Percentiles rank a stretch among this genome's conserved stretches.
Evolutionary conservation across 2,113 vertebrate genomes (phyloP).

Genomic region (Bos indicus): DNA sequence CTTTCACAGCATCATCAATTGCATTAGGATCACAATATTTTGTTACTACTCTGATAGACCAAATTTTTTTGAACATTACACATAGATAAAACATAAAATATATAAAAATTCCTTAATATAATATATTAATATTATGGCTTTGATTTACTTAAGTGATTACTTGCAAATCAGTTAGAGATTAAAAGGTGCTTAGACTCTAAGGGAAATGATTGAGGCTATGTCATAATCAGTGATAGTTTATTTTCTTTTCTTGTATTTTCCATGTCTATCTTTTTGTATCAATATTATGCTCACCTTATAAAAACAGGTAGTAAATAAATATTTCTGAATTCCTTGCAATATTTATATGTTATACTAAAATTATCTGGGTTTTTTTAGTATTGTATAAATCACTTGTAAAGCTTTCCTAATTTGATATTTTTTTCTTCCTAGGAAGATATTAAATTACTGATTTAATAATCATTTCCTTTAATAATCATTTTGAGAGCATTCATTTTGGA

Average conservation of each 20-base stretch:
- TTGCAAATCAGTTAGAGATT: not conserved
- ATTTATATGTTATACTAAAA: not conserved
- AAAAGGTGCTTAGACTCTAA: not conserved
- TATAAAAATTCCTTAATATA: not conserved
- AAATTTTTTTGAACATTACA: not conserved
- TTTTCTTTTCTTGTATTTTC: not conserved
- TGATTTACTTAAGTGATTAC: not conserved
- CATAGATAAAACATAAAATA: not conserved
- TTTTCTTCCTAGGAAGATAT: not conserved
- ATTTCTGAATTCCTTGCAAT: not conserved
- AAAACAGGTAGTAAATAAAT: not conserved
- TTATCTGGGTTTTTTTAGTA: not conserved
- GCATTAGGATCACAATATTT: not conserved
- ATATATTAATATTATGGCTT: not conserved
- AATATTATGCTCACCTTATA: not conserved
- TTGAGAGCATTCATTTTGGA: not conserved
- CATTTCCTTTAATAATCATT: not conserved
- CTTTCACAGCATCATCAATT: not conserved
- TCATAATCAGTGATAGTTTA: not conserved
- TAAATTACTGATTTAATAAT: not conserved
- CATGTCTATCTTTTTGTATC: not conserved
- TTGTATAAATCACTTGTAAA: not conserved
- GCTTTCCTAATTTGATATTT: not conserved
- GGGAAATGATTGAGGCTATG: not conserved
- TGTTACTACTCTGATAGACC: not conserved